Evolutionary conservation across 2,113 vertebrate species (phyloP), one percentile per base, ranked within the genome.

Genomic region (Lophotis ruficrista): DNA sequence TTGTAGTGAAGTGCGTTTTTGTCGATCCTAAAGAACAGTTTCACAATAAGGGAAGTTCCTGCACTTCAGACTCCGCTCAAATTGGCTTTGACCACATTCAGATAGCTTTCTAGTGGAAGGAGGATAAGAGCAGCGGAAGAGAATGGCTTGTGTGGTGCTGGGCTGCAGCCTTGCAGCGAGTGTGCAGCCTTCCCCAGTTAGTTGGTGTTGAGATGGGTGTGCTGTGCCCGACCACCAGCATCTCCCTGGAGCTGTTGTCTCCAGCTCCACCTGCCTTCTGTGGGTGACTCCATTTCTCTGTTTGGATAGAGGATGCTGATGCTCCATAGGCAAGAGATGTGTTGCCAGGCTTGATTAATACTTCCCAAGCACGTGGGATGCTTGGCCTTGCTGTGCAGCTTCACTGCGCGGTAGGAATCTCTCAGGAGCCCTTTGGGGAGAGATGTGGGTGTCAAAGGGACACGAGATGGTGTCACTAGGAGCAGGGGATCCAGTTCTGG

Each of bases 21-120:
- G 69, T 87, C 4, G 16, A 53, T 83, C 83, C 72, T 69, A 65
- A 93, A 95, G 90, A 86, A 77, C 45, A 15, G 3, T 78, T 90
- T 88, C 81, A 79, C 86, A 93, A 93, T 92, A 83, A 93, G 88
- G 87, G 93, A 90, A 95, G 95, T 94, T 94, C 95, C 90, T 92
- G 72, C 66, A 91, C 95, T 96, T 92, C 89, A 97, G 89, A 33
- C 72, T 93, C 72, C 3, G 7, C 88, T 94, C 87, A 83, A 79
- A 75, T 78, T 89, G 68, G 50, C 87, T 88, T 72, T 1, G 16
- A 14, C 93, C 83, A 18, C 71, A 20, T 76, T 87, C 70, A 7
- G 24, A 7, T 87, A 93, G 76, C 87, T 86, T 90, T 62, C 19
- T 86, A 73, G 76, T 77, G 60, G 41, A 43, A 73, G 31, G 37